Evolutionary conservation across 2,888 invertebrate species (phyloP).

Genomic region (Rhogogaster chlorosoma): DNA sequence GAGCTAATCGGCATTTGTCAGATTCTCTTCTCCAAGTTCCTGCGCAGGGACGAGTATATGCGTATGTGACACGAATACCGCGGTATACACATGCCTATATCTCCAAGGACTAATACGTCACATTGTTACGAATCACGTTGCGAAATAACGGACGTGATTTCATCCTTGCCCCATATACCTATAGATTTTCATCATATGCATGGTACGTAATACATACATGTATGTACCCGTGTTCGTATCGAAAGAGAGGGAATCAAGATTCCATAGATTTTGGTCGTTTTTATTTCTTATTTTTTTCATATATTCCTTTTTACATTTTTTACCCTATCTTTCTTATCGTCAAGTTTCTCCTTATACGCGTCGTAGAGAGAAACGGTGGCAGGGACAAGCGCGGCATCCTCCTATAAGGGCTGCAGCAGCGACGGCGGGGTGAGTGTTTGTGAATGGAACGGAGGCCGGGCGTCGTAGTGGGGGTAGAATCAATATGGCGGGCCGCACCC

Average conservation of each 20-base stretch:
- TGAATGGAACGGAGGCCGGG: constrained; percentile 68
- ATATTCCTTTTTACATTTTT: neutral
- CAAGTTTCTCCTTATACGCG: neutral
- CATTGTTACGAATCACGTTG: neutral
- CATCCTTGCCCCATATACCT: neutral
- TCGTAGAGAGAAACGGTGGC: neutral
- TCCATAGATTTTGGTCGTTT: neutral
- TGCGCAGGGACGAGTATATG: too few relatives aligned
- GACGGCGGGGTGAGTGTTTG: constrained; percentile 63
- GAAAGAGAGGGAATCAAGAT: neutral
- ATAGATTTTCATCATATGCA: too few relatives aligned
- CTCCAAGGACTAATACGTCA: neutral
- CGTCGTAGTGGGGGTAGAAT: constrained; percentile 64
- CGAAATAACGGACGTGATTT: neutral
- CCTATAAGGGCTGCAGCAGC: constrained; percentile 25
- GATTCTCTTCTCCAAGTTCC: neutral
- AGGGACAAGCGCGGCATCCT: neutral
- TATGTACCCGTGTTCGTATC: too few relatives aligned
- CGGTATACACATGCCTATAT: too few relatives aligned
- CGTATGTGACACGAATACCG: too few relatives aligned
- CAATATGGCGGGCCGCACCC: constrained; percentile 71
- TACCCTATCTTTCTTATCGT: neutral
- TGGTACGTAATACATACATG: too few relatives aligned
- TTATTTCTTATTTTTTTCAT: too few relatives aligned
- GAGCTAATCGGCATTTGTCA: neutral